Conservation (phyloP, 2,113 vertebrate genomes). For the Mobula hypostoma region DNA sequence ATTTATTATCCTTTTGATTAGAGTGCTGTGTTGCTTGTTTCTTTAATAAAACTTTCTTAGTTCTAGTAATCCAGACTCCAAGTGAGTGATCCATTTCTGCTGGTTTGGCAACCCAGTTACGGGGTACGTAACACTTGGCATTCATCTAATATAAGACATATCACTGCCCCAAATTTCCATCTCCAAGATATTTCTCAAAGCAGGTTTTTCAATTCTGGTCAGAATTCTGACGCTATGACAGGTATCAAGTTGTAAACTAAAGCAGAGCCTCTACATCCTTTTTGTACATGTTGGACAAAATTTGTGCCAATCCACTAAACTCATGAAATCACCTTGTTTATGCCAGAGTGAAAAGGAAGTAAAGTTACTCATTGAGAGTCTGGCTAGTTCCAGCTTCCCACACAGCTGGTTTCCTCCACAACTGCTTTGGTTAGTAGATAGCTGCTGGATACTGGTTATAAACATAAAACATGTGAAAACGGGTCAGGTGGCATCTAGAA, state of each 20-base stretch:
- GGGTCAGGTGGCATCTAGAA: too few relatives aligned
- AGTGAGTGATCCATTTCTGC: too few relatives aligned
- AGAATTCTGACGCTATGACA: background rate
- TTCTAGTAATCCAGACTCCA: too few relatives aligned
- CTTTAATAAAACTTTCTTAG: too few relatives aligned
- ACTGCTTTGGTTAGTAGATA: conserved; percentile 12
- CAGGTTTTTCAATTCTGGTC: background rate
- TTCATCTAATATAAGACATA: background rate
- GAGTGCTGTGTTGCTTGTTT: too few relatives aligned
- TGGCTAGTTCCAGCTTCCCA: conserved; percentile 20
- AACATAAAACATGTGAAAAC: background rate
- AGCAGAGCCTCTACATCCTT: background rate
- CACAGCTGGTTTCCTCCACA: conserved; percentile 10
- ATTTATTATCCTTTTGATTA: too few relatives aligned
- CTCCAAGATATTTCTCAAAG: background rate
- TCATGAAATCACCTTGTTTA: conserved; percentile 23
- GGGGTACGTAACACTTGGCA: too few relatives aligned
- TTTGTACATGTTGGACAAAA: background rate
- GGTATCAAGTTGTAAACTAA: background rate
- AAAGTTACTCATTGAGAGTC: conserved; percentile 7
- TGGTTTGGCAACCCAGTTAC: too few relatives aligned
- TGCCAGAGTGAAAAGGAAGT: background rate
- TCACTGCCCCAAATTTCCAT: background rate
- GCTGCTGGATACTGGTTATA: background rate
- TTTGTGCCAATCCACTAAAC: background rate